Percentiles rank a stretch among this genome's conserved stretches.
Evolutionary conservation across 2,797 vertebrate genomes (phyloP).

Genomic region (Sebastes ruberrimus): DNA sequence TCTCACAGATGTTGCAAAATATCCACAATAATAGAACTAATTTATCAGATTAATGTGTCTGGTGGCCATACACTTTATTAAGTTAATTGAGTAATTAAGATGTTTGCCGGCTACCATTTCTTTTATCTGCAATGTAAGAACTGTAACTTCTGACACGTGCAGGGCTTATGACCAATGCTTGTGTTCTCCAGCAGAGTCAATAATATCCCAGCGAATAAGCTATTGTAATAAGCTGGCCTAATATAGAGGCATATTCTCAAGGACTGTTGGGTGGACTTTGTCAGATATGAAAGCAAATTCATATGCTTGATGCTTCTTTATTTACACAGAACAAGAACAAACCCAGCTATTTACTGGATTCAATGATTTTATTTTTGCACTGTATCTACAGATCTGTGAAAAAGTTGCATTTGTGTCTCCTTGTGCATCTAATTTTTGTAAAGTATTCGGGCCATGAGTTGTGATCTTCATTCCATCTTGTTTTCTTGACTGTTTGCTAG

Average conservation of each 20-base stretch:
- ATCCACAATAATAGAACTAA: slow-evolving; percentile 8
- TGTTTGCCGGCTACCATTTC: slow-evolving; percentile 23
- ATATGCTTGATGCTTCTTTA: slow-evolving; percentile 58
- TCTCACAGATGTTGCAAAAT: slow-evolving; percentile 21
- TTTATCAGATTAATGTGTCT: background rate
- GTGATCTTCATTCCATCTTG: slow-evolving; percentile 33
- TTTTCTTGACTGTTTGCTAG: slow-evolving; percentile 39
- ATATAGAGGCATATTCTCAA: slow-evolving; percentile 66
- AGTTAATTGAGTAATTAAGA: slow-evolving; percentile 8
- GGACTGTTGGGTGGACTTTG: slow-evolving; percentile 47
- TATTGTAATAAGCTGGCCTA: slow-evolving; percentile 65
- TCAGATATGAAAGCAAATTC: slow-evolving; percentile 43
- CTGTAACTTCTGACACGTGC: slow-evolving; percentile 31
- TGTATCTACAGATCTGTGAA: slow-evolving; percentile 77
- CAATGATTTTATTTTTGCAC: slow-evolving; percentile 69
- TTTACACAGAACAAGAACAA: slow-evolving; percentile 56
- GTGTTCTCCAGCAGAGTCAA: slow-evolving; percentile 51
- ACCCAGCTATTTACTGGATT: slow-evolving; percentile 56
- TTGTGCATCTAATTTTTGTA: slow-evolving; percentile 43
- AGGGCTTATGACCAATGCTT: slow-evolving; percentile 38
- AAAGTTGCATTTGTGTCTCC: slow-evolving; percentile 51
- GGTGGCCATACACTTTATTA: background rate
- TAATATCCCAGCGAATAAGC: slow-evolving; percentile 77
- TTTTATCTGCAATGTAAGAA: slow-evolving; percentile 21
- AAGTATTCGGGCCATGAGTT: slow-evolving; percentile 25